Conservation (phyloP, 1,140 invertebrate species). For the Thaumetopoea pityocampa region DNA sequence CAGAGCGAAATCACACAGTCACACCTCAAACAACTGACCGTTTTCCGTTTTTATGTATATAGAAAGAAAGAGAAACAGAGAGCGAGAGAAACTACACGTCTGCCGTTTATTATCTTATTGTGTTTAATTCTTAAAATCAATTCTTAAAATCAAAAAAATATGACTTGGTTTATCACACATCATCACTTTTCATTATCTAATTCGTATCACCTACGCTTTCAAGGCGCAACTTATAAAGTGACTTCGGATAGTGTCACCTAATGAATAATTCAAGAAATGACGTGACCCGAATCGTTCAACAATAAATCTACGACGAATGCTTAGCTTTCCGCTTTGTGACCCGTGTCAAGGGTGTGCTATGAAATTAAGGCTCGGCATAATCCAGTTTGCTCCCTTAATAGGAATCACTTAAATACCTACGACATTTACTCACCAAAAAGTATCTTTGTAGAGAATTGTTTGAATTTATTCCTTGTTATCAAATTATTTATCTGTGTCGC, state of each 20-base stretch:
- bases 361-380: conserved; percentile 3
- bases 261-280: conserved; percentile 18
- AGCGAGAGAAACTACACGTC: too few relatives aligned
- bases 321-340: conserved; percentile 8
- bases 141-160: not conserved
- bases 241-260: conserved; percentile 3
- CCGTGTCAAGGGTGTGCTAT: conserved; percentile 10
- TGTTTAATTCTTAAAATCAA: not conserved
- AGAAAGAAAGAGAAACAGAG: too few relatives aligned
- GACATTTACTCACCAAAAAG: too few relatives aligned
- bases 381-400: conserved; percentile 3
- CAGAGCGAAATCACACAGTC: too few relatives aligned
- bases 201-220: conserved; percentile 5
- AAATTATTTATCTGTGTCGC: too few relatives aligned
- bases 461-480: too few relatives aligned
- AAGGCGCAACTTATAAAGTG: conserved; percentile 11
- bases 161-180: not conserved
- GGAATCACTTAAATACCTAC: too few relatives aligned
- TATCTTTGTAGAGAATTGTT: too few relatives aligned
- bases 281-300: conserved; percentile 6
- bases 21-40: too few relatives aligned
- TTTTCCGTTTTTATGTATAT: too few relatives aligned
- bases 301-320: conserved; percentile 7
- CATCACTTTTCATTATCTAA: conserved; percentile 6
- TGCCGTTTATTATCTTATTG: too few relatives aligned